Evolutionary conservation across 2,113 vertebrate species (phyloP), one percentile per base, ranked within the genome.

Genomic region (Phrynosoma platyrhinos): DNA sequence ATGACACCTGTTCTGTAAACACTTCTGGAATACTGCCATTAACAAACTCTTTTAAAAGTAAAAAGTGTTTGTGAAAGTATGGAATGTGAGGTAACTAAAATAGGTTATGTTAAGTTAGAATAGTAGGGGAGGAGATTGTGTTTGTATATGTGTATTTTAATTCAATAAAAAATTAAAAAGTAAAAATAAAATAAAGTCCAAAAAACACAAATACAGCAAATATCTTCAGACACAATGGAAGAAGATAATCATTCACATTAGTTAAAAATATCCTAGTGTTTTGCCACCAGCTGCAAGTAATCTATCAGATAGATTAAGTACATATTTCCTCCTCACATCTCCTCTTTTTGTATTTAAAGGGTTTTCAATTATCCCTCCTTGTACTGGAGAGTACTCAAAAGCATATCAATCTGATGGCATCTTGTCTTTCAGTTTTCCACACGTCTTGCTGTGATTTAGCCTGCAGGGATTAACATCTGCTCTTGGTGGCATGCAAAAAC

Each of bases 401-500:
- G 7, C 0, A 90, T 86, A 79, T 0, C 0, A n/a, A 36, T 40
- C 3, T 93, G 85, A 14, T 42, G 64, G 2, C 53, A 30, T 71
- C 25, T 82, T 2, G 3, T 66, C 69, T 55, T 82, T 69, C 4
- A 89, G 81, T 58, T 2, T 36, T 3, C 62, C 8, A 32, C 6
- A 83, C 0, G 74, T 62, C 90, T 64, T 64, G 2, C 1, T 75
- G 0, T 2, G 0, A 36, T 78, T 81, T 74, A 7, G 75, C 69
- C 14, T 85, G n/a, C 10, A 68, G 16, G 13, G 66, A 23, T 40
- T 25, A 86, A 87, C 9, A 88, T 18, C 86, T 92, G 20, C n/a
- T 92, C 36, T 13, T 83, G 85, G 83, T 52, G 83, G 77, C 52
- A 55, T 90, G 23, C 18, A 90, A 84, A 93, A 89, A 87, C 71